phyloP scores from a whole-genome alignment of 2,888 invertebrate species.

The Pristionchus exspectatus region DNA sequence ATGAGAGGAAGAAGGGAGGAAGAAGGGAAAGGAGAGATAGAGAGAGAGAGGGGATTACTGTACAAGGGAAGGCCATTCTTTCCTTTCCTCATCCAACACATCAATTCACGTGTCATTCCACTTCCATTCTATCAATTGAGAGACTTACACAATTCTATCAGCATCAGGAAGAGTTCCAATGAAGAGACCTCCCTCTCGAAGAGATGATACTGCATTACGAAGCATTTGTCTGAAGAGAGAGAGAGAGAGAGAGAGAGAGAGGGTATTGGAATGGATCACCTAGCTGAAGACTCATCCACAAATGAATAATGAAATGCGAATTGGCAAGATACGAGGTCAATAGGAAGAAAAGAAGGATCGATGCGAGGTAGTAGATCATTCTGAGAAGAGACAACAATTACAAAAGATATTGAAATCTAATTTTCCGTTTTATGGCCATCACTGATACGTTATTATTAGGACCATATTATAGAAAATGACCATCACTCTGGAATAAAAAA shows the following conservation, averaged over 20 bases:
- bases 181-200: conserved; percentile 93
- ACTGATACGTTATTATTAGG: too few species aligned
- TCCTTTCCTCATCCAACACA: background rate
- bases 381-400: background rate
- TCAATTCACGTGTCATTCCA: too few species aligned
- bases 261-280: background rate
- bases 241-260: background rate
- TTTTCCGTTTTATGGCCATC: too few species aligned
- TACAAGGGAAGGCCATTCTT: background rate
- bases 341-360: conserved; percentile 71
- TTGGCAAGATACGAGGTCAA: conserved; percentile 96
- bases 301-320: conserved; percentile 97
- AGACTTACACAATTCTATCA: conserved; percentile 87
- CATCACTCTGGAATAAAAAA: background rate
- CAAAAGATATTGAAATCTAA: background rate
- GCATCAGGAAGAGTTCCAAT: conserved; percentile 97
- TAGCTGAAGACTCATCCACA: conserved; percentile 85
- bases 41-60: background rate
- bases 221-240: background rate
- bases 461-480: too few species aligned
- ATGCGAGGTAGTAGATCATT: conserved; percentile 9
- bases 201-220: conserved; percentile 90
- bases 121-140: background rate
- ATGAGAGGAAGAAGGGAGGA: conserved; percentile 39
- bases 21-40: background rate